Evolutionary conservation across 1,140 invertebrate species (phyloP).

Genomic region (Carposina sasakii): DNA sequence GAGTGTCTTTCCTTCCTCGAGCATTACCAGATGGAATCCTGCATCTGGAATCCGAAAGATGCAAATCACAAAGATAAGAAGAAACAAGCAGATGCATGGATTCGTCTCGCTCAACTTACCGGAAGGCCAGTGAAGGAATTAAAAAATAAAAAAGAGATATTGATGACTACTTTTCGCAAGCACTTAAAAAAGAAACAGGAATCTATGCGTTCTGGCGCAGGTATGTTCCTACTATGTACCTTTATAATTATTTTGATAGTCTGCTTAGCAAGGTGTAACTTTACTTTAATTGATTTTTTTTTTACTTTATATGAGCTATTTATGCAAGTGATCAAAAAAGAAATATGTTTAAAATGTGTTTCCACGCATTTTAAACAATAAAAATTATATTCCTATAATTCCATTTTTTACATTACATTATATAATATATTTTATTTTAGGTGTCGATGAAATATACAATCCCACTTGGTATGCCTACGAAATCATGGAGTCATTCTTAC

Average conservation of each 20-base stretch:
- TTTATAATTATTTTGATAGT: neutral
- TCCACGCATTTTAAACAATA: neutral
- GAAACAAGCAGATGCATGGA: constrained; percentile 22
- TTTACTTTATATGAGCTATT: constrained; percentile 3
- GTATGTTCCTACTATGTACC: constrained; percentile 3
- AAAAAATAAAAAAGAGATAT: constrained; percentile 22
- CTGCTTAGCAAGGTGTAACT: neutral
- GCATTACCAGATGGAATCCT: constrained; percentile 13
- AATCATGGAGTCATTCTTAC: constrained; percentile 25
- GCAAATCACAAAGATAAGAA: constrained; percentile 20
- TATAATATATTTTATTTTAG: constrained; percentile 16
- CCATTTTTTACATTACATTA: constrained; percentile 2
- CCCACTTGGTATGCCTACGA: constrained; percentile 24
- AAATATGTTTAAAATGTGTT: constrained; percentile 1
- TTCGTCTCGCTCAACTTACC: constrained; percentile 5
- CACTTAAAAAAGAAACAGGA: constrained; percentile 21
- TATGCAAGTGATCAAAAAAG: constrained; percentile 4
- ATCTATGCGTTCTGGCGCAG: constrained; percentile 18
- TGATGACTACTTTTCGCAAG: constrained; percentile 15
- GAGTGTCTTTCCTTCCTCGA: constrained; percentile 14
- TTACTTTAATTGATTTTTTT: neutral
- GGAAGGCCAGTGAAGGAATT: constrained; percentile 16
- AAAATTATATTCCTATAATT: constrained; percentile 4
- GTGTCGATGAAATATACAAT: constrained; percentile 21
- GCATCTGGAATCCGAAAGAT: constrained; percentile 15